A percentile compares a stretch with the other conserved stretches of the same genome.
These are phyloP conservation scores for Colinus virginianus DNA, from an alignment of 2,113 vertebrate species.

Conservation along the genomic window DNA sequence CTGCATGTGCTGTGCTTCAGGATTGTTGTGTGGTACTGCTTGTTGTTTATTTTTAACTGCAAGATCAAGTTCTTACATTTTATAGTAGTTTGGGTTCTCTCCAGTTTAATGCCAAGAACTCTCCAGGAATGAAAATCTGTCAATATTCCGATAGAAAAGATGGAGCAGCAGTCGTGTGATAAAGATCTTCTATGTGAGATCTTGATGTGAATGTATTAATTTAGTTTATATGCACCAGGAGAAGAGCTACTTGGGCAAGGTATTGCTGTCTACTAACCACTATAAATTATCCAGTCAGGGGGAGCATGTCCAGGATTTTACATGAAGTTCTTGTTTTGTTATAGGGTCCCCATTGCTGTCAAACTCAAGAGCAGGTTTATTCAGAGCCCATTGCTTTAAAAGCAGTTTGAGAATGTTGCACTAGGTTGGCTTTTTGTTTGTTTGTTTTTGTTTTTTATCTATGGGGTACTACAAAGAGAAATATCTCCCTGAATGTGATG, in stretches of 20 bases:
- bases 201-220: conserved; percentile 51
- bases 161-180: neutral
- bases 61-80: neutral
- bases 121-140: conserved; percentile 2
- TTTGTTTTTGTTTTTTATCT: too few species aligned
- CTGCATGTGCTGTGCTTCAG: accelerated
- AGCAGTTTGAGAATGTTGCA: neutral
- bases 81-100: neutral
- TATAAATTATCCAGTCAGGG: conserved; percentile 25
- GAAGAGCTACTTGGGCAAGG: conserved; percentile 43
- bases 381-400: neutral
- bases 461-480: neutral
- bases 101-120: neutral
- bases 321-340: neutral
- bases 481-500: neutral
- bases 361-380: neutral
- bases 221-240: conserved; percentile 47
- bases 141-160: conserved; percentile 28
- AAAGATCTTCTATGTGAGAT: conserved; percentile 15
- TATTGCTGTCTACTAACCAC: conserved; percentile 20
- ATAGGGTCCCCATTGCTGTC: neutral
- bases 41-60: neutral
- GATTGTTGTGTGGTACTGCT: neutral
- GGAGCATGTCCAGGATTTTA: conserved; percentile 19
- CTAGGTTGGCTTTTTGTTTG: neutral